These are phyloP conservation scores for Chymomyza fuscimana DNA, from an alignment of 2,888 invertebrate genomes.

Conservation along the genomic window DNA sequence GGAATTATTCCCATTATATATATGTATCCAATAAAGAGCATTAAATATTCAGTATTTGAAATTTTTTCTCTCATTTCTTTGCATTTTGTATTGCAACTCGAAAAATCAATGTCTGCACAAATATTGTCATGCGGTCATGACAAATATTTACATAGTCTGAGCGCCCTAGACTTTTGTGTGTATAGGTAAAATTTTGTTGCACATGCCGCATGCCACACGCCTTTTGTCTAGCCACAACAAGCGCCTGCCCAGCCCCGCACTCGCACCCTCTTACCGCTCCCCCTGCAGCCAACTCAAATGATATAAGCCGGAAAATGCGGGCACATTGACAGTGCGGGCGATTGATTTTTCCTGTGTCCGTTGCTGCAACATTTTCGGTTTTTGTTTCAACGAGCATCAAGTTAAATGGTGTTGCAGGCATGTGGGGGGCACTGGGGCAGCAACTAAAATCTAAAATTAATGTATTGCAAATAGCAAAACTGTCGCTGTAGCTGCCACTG, in stretches of 20 bases:
- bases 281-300: not conserved
- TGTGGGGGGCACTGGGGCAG: conserved; percentile 13
- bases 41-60: not conserved
- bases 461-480: conserved; percentile 57
- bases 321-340: conserved; percentile 69
- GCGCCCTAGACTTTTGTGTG: conserved; percentile 32
- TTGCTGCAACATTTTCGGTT: conserved; percentile 34
- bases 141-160: conserved; percentile 68
- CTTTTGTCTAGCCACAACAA: conserved; percentile 5
- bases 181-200: conserved; percentile 54
- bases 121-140: conserved; percentile 65
- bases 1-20: too few species aligned
- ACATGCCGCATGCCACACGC: conserved; percentile 5
- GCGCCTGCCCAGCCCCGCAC: not conserved
- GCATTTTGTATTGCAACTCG: conserved; percentile 6
- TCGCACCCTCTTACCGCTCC: not conserved
- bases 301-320: conserved; percentile 56
- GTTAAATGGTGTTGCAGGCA: conserved; percentile 40
- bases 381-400: conserved; percentile 35
- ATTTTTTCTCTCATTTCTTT: not conserved
- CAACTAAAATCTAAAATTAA: conserved; percentile 60
- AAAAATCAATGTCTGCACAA: conserved; percentile 61
- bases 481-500: not conserved
- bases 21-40: not conserved
- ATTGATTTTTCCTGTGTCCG: conserved; percentile 69